Base-by-base conservation (phyloP, 2,888 invertebrate species). In the Apotomis betuletana region DNA sequence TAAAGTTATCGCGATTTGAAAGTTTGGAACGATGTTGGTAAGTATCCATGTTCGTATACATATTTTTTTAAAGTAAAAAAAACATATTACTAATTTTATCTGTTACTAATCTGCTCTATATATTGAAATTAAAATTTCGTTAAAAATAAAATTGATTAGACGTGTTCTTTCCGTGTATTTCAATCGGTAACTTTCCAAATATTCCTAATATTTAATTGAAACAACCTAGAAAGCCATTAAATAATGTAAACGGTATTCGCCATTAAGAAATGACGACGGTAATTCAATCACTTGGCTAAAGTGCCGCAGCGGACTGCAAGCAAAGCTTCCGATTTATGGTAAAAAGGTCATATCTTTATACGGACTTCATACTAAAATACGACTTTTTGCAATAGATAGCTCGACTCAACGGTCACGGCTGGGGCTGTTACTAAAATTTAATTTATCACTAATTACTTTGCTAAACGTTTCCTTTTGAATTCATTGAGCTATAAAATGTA, bases 271-370 rank as follows among this genome's bases (percentile, higher is more conserved):
- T 67, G 67, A 67, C 71, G 57, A 51, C 67, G 62, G 44, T 61
- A 62, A 71, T 67, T 67, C 57, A 67, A 67, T 67, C 67, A 63
- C 62, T 72, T 67, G 44, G 62, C 67, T 71, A 58, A 67, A 72
- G 67, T 67, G 67, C 61, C 61, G 63, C 52, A 55, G 61, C 27
- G 51, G 62, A 12, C 9, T n/a, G 52, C 44, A 67, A 58, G 57
- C 61, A 58, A 27, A 27, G 27, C 27, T 27, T 27, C 27, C 27
- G 27, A 27, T 27, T 27, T 27, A 27, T 27, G 27, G 27, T 27
- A 27, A 27, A 27, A 27, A 27, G 27, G 27, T 27, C 27, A 27
- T 27, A 27, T 27, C 27, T 27, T 27, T 27, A 27, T 27, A 27
- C 27, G 27, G 27, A 27, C 2, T 2, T 27, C 2, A 27, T 27